phyloP scores from a whole-genome alignment of 2,797 vertebrate species.

The Allobates femoralis region DNA sequence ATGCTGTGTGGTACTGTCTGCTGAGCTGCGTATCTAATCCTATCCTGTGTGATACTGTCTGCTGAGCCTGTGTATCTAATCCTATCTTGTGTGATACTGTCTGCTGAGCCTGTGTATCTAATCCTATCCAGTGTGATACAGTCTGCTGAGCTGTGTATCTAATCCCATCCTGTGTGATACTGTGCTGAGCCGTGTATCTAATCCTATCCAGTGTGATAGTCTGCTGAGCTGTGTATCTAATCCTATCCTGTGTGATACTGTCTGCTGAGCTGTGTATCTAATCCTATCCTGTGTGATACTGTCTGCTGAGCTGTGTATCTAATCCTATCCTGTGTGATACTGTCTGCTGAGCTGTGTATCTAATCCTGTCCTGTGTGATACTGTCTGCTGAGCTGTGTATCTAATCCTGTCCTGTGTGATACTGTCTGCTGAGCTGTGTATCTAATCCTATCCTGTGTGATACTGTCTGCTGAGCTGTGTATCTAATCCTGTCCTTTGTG shows the following conservation, averaged over 20 bases:
- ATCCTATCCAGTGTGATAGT: not conserved
- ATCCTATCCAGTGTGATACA: not conserved
- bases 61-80: not conserved
- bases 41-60: not conserved
- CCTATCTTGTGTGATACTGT: constrained; percentile 3
- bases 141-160: not conserved
- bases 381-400: not conserved
- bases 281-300: not conserved
- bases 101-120: not conserved
- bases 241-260: not conserved
- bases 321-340: constrained; percentile 3
- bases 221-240: not conserved
- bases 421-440: not conserved
- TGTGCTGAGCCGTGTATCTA: not conserved
- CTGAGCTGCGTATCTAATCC: too few species aligned
- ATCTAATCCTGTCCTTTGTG: not conserved
- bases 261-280: not conserved
- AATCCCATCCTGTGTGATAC: not conserved
- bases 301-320: not conserved
- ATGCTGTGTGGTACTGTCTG: not conserved
- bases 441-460: constrained; percentile 7
- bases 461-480: not conserved
- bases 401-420: not conserved
- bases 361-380: not conserved
- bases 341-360: not conserved